phyloP scores from a whole-genome alignment of 2,797 vertebrate species.

The Lagocephalus sceleratus region DNA sequence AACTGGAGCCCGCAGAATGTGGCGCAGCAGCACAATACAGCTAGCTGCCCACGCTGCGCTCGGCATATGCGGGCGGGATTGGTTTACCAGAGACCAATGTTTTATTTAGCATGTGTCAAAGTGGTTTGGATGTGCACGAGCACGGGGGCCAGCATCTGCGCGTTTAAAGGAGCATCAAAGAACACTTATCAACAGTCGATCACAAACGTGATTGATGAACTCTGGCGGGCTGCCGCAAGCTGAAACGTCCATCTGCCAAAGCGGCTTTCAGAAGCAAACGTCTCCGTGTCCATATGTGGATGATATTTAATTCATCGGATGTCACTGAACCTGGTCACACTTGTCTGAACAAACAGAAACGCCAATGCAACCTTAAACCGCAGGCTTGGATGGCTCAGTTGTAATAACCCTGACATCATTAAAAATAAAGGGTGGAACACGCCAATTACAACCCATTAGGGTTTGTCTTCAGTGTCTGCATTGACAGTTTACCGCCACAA shows the following conservation, averaged over 20 bases:
- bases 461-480: slow-evolving; percentile 26
- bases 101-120: slow-evolving; percentile 74
- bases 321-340: slow-evolving; percentile 66
- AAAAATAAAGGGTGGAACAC: slow-evolving; percentile 70
- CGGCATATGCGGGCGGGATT: slow-evolving; percentile 71
- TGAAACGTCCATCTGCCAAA: slow-evolving; percentile 6
- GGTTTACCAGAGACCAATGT: slow-evolving; percentile 66
- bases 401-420: slow-evolving; percentile 75
- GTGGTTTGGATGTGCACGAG: slow-evolving; percentile 30
- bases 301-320: slow-evolving; percentile 71
- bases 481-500: neutral
- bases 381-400: slow-evolving; percentile 60
- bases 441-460: slow-evolving; percentile 76
- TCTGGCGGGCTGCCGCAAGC: slow-evolving; percentile 32
- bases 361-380: slow-evolving; percentile 62
- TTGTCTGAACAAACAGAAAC: slow-evolving; percentile 64
- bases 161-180: slow-evolving; percentile 35
- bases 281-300: slow-evolving; percentile 44
- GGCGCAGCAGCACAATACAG: slow-evolving; percentile 65
- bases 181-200: slow-evolving; percentile 48
- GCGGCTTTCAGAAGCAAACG: slow-evolving; percentile 16
- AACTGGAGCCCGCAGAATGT: slow-evolving; percentile 63
- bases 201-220: slow-evolving; percentile 47
- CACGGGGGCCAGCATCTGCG: slow-evolving; percentile 13
- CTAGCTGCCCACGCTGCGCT: slow-evolving; percentile 54